phyloP scores from a whole-genome alignment of 1,140 invertebrate genomes.

The Pemphigus obesinymphae region DNA sequence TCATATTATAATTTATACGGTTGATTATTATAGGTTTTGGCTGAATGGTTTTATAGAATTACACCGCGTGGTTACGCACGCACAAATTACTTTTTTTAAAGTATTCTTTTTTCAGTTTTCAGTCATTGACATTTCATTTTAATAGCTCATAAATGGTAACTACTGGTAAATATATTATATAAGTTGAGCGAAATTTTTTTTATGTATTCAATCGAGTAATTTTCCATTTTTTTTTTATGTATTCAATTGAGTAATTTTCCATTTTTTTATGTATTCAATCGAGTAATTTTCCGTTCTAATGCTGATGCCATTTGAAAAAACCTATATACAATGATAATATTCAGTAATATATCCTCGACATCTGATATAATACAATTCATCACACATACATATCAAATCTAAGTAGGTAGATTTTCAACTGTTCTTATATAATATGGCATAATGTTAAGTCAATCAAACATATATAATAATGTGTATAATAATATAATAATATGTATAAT shows the following conservation, averaged over 20 bases:
- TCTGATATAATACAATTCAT: not conserved
- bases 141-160: no score
- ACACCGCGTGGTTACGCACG: not conserved
- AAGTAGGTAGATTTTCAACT: not conserved
- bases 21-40: constrained; percentile 5
- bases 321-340: not conserved
- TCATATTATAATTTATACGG: not conserved
- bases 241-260: no score
- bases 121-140: no score
- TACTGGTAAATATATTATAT: not conserved
- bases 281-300: not conserved
- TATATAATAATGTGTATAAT: no score
- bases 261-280: no score
- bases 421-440: no score
- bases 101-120: no score
- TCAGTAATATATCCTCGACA: not conserved
- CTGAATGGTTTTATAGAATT: not conserved
- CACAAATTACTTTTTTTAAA: not conserved
- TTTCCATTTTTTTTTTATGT: no score
- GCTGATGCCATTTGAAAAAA: not conserved
- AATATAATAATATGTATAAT: no score
- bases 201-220: no score
- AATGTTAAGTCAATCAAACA: no score
- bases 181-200: not conserved
- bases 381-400: not conserved